Conservation (phyloP, 1,140 invertebrate genomes). For the Dendrolimus punctatus region DNA sequence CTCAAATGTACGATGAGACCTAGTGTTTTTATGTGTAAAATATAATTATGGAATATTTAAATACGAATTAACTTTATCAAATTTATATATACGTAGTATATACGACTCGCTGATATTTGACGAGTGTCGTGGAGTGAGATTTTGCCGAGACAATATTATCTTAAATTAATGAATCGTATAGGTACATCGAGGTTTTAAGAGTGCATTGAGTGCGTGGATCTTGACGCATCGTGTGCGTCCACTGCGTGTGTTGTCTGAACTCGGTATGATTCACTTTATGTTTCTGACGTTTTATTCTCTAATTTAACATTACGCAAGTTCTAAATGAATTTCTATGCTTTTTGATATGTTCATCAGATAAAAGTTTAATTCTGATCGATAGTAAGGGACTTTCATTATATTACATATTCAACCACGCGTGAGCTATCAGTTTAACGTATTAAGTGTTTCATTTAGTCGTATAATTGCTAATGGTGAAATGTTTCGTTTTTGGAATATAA, state of each 20-base stretch:
- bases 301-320: too few relatives aligned
- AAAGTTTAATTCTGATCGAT: too few relatives aligned
- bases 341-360: too few relatives aligned
- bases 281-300: too few relatives aligned
- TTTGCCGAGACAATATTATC: constrained; percentile 68
- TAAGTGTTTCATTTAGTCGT: too few relatives aligned
- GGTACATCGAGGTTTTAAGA: constrained; percentile 37
- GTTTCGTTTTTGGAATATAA: constrained; percentile 22
- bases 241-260: constrained; percentile 7
- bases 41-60: constrained; percentile 46
- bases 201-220: constrained; percentile 28
- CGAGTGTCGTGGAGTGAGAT: constrained; percentile 68
- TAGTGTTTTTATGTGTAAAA: constrained; percentile 61
- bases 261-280: neutral
- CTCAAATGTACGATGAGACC: constrained; percentile 19
- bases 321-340: too few relatives aligned
- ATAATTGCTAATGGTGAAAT: constrained; percentile 14
- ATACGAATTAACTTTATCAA: constrained; percentile 71
- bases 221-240: constrained; percentile 10
- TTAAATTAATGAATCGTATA: constrained; percentile 50
- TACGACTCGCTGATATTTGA: constrained; percentile 61
- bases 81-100: constrained; percentile 69
- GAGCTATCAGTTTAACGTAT: too few relatives aligned
- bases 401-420: too few relatives aligned
- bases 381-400: too few relatives aligned